Base-by-base conservation (phyloP, 2,888 invertebrate genomes). In the Drosophila atripex region DNA sequence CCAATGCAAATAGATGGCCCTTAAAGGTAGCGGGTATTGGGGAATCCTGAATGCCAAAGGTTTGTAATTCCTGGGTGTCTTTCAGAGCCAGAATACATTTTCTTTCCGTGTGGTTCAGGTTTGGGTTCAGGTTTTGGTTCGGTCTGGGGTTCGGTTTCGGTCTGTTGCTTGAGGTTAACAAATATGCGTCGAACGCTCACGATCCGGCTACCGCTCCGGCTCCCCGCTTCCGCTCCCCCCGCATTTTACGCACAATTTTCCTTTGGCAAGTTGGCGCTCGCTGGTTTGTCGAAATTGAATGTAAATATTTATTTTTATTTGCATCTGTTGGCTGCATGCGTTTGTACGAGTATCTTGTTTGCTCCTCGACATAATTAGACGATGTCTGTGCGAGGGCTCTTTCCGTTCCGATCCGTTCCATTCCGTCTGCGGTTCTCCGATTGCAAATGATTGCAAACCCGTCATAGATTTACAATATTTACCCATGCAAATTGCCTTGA, bases 251-350 rank as follows among this genome's bases (percentile, higher is more conserved):
- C 84, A 85, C 88, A 86, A 85, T 85, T 85, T 83, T 87, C 86
- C 86, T 83, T 87, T 80, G 73, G 65, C 66, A 64, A 35, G 56
- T 63, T 69, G 50, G 73, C 80, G 78, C 64, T 64, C 23, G 78
- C 65, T n/a, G 35, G 70, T 71, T 84, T 79, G 76, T 82, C 83
- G 60, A 87, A 85, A 85, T 85, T 87, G 88, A 85, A 85, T 87
- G 86, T 83, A 85, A 85, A 85, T 87, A 85, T 85, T 85, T 85
- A 86, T 87, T 85, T 85, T 87, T 87, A 87, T 83, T 86, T 83
- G 79, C 78, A 82, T 53, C 70, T 58, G 55, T 28, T 57, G 49
- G 45, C 7, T 66, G 60, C 47, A 51, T 49, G 41, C 47, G 25
- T 30, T 18, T 56, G 57, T 14, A 32, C 16, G 45, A 63, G 75